Percentiles rank a stretch among this genome's conserved stretches.
Conservation (phyloP, 2,797 vertebrate species). For the Falco berigora region DNA sequence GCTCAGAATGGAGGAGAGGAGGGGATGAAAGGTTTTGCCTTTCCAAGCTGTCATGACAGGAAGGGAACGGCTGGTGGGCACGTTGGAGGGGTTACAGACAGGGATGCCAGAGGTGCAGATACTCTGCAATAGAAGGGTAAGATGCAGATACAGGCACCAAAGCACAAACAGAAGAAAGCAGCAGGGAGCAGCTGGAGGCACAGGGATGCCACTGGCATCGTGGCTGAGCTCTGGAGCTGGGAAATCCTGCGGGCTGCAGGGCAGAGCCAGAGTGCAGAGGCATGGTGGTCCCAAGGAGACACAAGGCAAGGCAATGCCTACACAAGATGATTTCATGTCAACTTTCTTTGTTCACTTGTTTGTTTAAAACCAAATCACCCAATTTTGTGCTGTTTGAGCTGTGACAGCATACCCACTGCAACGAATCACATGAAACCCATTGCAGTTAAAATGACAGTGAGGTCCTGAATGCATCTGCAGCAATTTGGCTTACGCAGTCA, state of each 20-base stretch:
- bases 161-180: background rate
- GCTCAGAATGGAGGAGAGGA: background rate
- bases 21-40: background rate
- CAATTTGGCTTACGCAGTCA: background rate
- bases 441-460: background rate
- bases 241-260: background rate
- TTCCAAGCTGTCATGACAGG: background rate
- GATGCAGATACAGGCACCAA: background rate
- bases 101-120: background rate
- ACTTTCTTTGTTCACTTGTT: background rate
- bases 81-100: background rate
- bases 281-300: background rate
- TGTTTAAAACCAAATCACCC: background rate
- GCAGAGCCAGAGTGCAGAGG: background rate
- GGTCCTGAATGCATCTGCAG: background rate
- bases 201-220: background rate
- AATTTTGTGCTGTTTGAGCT: background rate
- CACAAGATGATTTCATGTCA: background rate
- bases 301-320: background rate
- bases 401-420: background rate
- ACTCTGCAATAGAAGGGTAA: background rate
- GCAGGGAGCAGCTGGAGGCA: background rate
- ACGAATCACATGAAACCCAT: background rate
- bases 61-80: background rate
- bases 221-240: background rate